A percentile compares a stretch with the other conserved stretches of the same genome.
Conservation (phyloP, 2,888 invertebrate species). For the Anagyrus pseudococci region DNA sequence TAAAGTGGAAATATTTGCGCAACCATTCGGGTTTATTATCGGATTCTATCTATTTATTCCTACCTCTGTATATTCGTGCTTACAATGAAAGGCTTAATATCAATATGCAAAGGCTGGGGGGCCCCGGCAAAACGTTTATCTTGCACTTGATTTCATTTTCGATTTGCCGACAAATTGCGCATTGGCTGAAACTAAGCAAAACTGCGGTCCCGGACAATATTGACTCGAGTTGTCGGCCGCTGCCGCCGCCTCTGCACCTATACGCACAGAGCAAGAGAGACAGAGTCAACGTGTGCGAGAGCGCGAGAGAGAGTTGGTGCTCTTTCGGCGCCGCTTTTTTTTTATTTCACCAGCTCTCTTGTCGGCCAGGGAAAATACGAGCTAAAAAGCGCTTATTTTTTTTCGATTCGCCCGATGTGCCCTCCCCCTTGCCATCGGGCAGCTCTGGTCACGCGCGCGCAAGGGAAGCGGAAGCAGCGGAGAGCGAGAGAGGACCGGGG, state of each 20-base stretch:
- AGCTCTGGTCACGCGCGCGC: conserved; percentile 1
- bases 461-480: neutral
- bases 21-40: conserved; percentile 34
- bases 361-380: conserved; percentile 22
- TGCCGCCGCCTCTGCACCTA: neutral
- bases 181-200: conserved; percentile 40
- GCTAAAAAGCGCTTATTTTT: conserved; percentile 39
- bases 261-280: no score
- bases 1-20: conserved; percentile 37
- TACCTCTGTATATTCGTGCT: conserved; percentile 30
- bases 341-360: neutral
- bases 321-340: conserved; percentile 4
- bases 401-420: conserved; percentile 34
- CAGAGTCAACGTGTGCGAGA: no score
- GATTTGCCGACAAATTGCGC: conserved; percentile 59
- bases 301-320: no score
- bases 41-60: conserved; percentile 33
- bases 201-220: conserved; percentile 39
- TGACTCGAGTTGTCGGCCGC: conserved; percentile 28
- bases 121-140: conserved; percentile 55
- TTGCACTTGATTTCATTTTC: conserved; percentile 60
- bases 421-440: neutral
- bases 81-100: conserved; percentile 56
- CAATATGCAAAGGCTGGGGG: conserved; percentile 57
- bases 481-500: conserved; percentile 10